A percentile compares a stretch with the other conserved stretches of the same genome.
Evolutionary conservation across 2,113 vertebrate species (phyloP).

Genomic region (Elephas maximus): DNA sequence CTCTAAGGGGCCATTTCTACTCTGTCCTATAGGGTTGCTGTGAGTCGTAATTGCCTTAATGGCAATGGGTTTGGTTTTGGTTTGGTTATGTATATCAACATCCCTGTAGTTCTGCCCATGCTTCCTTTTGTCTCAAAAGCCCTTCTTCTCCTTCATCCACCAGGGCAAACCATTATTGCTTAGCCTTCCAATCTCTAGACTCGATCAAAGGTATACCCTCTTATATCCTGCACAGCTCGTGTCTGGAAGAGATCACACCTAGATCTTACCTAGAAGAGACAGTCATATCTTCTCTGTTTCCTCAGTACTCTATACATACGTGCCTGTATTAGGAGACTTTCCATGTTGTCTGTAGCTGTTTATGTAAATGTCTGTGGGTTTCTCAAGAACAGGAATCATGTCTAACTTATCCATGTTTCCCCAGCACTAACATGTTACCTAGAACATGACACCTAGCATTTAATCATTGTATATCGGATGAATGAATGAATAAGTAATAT

Average conservation of each 20-base stretch:
- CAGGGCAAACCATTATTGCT: background rate
- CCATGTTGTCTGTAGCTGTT: background rate
- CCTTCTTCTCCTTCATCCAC: background rate
- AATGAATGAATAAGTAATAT: slow-evolving; percentile 35
- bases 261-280: background rate
- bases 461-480: slow-evolving; percentile 49
- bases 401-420: background rate
- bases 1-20: no score
- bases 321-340: background rate
- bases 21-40: no score
- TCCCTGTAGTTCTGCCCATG: background rate
- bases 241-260: no score
- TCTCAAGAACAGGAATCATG: background rate
- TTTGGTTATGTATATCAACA: background rate
- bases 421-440: background rate
- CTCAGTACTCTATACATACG: background rate
- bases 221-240: background rate
- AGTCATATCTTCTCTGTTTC: background rate
- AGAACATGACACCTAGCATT: background rate
- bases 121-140: background rate
- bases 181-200: background rate
- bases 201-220: background rate
- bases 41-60: no score
- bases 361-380: background rate
- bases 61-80: no score